Conservation (phyloP, 2,113 vertebrate species). For the Laticauda colubrina region DNA sequence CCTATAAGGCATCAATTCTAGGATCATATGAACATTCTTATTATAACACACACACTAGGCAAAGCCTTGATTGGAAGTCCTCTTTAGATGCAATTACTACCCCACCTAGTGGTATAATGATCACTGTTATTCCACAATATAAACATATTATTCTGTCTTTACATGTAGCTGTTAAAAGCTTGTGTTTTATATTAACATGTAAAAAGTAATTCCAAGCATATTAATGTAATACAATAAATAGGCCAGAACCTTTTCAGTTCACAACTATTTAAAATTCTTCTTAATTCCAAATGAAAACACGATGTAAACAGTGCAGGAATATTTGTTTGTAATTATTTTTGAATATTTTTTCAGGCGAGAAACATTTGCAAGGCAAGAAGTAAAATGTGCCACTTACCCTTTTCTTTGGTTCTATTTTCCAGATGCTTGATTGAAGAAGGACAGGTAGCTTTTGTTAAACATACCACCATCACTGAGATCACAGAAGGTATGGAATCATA, state of each 20-base stretch:
- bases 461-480: conserved; percentile 73
- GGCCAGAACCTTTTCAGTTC: not conserved
- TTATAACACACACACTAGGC: not conserved
- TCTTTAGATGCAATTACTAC: not conserved
- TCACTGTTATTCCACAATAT: not conserved
- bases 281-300: not conserved
- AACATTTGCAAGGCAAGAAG: not conserved
- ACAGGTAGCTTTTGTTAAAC: conserved; percentile 84
- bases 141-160: not conserved
- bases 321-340: not conserved
- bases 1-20: not conserved
- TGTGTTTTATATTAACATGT: not conserved
- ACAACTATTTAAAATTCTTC: not conserved
- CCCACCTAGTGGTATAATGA: not conserved
- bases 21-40: not conserved
- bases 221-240: not conserved
- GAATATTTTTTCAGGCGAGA: not conserved
- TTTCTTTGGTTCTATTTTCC: not conserved
- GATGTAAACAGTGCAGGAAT: not conserved
- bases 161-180: not conserved
- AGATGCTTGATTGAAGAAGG: conserved; percentile 79
- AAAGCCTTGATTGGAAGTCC: not conserved
- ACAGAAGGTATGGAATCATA: conserved; percentile 65
- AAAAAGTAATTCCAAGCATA: not conserved
- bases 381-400: not conserved